A percentile compares a stretch with the other conserved stretches of the same genome.
Evolutionary conservation across 1,140 invertebrate genomes (phyloP).

Genomic region (Ceratitis capitata): DNA sequence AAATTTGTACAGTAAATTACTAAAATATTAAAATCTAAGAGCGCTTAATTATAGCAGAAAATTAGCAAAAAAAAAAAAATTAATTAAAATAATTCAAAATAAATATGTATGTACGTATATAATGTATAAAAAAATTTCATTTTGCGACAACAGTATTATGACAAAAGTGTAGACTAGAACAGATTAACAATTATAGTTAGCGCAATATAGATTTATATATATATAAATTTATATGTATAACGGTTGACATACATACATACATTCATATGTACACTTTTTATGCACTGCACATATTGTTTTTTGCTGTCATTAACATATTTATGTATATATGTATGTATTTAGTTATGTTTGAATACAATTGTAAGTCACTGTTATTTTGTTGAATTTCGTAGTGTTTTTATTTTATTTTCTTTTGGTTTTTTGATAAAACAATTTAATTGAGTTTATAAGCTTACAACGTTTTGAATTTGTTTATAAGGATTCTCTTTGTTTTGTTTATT

Average conservation of each 20-base stretch:
- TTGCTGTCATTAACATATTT: background rate
- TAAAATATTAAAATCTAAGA: background rate
- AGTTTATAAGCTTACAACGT: slow-evolving; percentile 3
- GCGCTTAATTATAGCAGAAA: background rate
- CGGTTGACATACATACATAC: background rate
- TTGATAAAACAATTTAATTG: background rate
- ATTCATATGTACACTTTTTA: no score
- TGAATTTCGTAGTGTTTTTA: background rate
- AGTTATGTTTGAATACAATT: background rate
- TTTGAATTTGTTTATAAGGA: slow-evolving; percentile 28
- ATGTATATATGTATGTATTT: no score
- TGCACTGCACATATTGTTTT: background rate
- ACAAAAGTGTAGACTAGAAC: background rate
- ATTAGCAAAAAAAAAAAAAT: background rate
- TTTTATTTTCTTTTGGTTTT: background rate
- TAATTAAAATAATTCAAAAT: no score
- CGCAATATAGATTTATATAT: background rate
- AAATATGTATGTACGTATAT: no score
- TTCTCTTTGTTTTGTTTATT: background rate
- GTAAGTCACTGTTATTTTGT: background rate
- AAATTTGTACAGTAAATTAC: slow-evolving; percentile 17
- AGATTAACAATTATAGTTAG: background rate
- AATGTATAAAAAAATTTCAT: background rate
- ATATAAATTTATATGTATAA: background rate
- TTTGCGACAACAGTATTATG: background rate